These are phyloP conservation scores for Uropsilus gracilis DNA, from an alignment of 2,113 vertebrate species.

Conservation along the genomic window DNA sequence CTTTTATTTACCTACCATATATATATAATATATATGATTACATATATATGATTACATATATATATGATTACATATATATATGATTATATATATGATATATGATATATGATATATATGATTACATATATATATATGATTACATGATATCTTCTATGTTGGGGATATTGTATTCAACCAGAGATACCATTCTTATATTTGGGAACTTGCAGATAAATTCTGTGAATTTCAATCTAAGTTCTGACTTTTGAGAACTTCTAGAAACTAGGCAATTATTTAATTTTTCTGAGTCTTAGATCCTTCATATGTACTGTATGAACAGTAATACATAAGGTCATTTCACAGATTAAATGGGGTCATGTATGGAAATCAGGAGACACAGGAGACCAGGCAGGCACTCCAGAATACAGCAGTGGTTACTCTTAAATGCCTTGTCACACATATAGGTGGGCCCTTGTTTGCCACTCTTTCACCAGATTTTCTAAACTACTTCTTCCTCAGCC, in stretches of 20 bases:
- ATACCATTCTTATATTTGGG: neutral
- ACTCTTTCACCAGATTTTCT: neutral
- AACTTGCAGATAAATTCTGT: neutral
- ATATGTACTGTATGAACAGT: neutral
- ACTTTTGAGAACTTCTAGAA: conserved; percentile 8
- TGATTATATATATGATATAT: no score
- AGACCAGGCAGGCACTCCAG: neutral
- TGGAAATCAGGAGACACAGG: neutral
- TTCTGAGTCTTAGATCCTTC: conserved; percentile 14
- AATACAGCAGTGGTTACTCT: neutral
- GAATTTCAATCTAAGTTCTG: neutral
- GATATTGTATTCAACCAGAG: neutral
- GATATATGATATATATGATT: no score
- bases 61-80: no score
- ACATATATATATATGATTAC: no score
- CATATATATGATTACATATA: no score
- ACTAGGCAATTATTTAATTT: conserved; percentile 5
- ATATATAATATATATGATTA: no score
- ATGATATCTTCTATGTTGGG: no score
- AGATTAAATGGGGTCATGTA: neutral
- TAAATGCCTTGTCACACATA: neutral
- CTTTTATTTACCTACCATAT: no score
- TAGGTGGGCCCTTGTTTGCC: neutral
- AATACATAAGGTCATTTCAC: neutral
- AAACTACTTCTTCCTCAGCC: neutral